These are phyloP conservation scores for Cephalotes varians DNA, from an alignment of 2,888 invertebrate species.

Conservation along the genomic window DNA sequence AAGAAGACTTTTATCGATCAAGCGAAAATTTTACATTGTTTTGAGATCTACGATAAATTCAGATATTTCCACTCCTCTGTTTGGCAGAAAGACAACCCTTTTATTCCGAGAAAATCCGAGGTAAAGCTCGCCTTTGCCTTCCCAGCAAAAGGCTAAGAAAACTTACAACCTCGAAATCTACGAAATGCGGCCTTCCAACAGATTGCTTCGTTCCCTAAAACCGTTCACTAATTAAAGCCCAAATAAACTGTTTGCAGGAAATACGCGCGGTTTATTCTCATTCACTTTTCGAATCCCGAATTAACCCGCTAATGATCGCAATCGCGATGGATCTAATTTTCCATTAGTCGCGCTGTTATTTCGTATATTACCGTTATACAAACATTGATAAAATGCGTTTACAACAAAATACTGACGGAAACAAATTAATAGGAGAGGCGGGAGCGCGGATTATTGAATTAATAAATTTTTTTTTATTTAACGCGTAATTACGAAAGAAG, in stretches of 20 bases:
- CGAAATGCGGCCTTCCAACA: constrained; percentile 8
- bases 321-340: constrained; percentile 22
- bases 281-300: constrained; percentile 4
- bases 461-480: constrained; percentile 16
- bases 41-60: background rate
- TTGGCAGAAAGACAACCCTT: constrained; percentile 14
- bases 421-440: background rate
- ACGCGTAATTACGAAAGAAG: background rate
- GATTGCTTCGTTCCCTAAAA: constrained; percentile 38
- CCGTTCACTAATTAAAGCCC: constrained; percentile 45
- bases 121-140: background rate
- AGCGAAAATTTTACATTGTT: background rate
- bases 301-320: constrained; percentile 30
- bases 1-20: background rate
- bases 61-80: background rate
- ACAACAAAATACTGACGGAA: background rate
- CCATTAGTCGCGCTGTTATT: constrained; percentile 2
- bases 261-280: constrained; percentile 15
- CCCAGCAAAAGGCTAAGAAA: constrained; percentile 14
- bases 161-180: constrained; percentile 26
- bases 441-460: background rate
- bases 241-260: constrained; percentile 38
- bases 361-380: background rate
- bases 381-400: background rate
- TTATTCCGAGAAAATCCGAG: background rate